A percentile compares a stretch with the other conserved stretches of the same genome.
phyloP scores from a whole-genome alignment of 1,140 invertebrate species.

The Cardiocondyla obscurior region DNA sequence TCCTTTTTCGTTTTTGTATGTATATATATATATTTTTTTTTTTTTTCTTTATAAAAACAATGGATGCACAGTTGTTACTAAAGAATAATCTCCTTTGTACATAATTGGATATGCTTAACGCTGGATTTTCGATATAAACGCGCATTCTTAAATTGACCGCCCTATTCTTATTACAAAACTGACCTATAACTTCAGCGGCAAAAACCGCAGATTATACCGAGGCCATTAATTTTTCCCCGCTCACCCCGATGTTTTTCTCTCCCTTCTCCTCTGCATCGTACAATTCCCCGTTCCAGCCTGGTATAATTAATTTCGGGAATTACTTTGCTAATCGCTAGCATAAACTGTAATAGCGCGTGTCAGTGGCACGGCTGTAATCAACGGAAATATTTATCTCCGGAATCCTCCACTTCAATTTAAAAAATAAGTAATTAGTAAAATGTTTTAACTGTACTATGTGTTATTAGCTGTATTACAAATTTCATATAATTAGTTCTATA shows the following conservation, averaged over 20 bases:
- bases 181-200: conserved; percentile 60
- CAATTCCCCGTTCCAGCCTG: conserved; percentile 28
- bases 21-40: no score
- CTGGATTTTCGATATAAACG: conserved; percentile 23
- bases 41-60: background rate
- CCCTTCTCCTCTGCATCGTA: background rate
- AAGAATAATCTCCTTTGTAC: conserved; percentile 5
- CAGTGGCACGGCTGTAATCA: conserved; percentile 54
- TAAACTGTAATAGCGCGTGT: conserved; percentile 55
- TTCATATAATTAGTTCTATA: background rate
- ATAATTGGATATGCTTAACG: conserved; percentile 7
- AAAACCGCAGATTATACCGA: conserved; percentile 64
- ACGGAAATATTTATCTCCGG: conserved; percentile 49
- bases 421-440: conserved; percentile 28
- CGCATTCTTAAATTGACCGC: conserved; percentile 47
- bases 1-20: no score
- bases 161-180: conserved; percentile 31
- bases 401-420: background rate
- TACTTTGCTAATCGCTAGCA: conserved; percentile 59
- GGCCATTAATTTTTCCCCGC: conserved; percentile 67
- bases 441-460: background rate
- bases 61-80: background rate
- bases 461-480: background rate
- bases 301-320: conserved; percentile 67
- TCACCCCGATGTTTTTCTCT: conserved; percentile 32